These are phyloP conservation scores for Callocephalon fimbriatum DNA, from an alignment of 2,113 vertebrate species.

Conservation along the genomic window DNA sequence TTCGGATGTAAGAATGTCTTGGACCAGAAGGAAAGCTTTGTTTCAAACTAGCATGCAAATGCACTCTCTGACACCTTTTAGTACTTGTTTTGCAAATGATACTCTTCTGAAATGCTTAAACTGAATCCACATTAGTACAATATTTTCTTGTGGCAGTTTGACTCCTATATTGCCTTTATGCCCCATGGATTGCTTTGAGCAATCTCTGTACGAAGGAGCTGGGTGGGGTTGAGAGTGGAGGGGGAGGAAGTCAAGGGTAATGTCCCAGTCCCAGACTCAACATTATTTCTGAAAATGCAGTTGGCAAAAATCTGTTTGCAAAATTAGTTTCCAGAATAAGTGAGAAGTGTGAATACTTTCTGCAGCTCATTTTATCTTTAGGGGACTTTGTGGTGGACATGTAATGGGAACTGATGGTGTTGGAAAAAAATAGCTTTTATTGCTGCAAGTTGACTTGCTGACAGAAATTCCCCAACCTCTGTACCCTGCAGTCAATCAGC, in stretches of 20 bases:
- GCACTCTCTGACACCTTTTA: neutral
- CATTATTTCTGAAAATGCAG: neutral
- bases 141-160: neutral
- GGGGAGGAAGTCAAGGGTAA: neutral
- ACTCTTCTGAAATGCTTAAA: neutral
- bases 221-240: neutral
- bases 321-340: constrained; percentile 10
- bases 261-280: neutral
- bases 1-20: neutral
- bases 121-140: neutral
- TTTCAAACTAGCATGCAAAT: neutral
- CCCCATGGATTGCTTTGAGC: neutral
- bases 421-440: neutral
- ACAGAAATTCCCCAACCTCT: constrained; percentile 13
- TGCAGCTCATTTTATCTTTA: constrained; percentile 24
- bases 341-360: neutral
- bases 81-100: neutral
- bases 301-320: neutral
- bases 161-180: neutral
- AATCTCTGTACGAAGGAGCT: neutral
- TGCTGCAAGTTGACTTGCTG: neutral
- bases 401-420: neutral
- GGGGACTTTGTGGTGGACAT: neutral
- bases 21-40: neutral
- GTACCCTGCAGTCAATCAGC: neutral